Evolutionary conservation across 2,113 vertebrate genomes (phyloP).

Genomic region (Solea solea): DNA sequence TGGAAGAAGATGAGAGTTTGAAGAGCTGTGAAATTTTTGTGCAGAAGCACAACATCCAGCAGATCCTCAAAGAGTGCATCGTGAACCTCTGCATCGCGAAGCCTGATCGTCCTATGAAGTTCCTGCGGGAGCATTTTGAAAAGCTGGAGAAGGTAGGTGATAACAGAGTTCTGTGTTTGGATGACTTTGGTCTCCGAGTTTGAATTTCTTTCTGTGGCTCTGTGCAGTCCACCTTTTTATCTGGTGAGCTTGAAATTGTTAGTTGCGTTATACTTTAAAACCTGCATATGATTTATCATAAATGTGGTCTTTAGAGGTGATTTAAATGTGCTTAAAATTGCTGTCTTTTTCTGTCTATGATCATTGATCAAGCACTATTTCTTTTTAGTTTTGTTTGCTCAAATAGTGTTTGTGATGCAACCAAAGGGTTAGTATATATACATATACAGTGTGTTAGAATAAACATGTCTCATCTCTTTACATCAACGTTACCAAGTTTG

Average conservation of each 20-base stretch:
- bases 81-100: slow-evolving; percentile 95
- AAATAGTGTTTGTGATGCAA: too few relatives aligned
- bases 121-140: slow-evolving; percentile 96
- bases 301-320: background rate
- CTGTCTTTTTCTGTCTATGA: too few relatives aligned
- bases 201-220: slow-evolving; percentile 25
- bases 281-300: background rate
- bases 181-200: slow-evolving; percentile 4
- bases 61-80: slow-evolving; percentile 95
- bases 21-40: slow-evolving; percentile 95
- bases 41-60: slow-evolving; percentile 95
- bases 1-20: slow-evolving; percentile 94
- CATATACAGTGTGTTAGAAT: too few relatives aligned
- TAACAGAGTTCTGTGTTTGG: slow-evolving; percentile 20
- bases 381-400: too few relatives aligned
- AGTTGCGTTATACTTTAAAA: background rate
- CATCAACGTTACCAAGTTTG: too few relatives aligned
- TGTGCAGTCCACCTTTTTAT: slow-evolving; percentile 9
- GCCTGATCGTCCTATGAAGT: slow-evolving; percentile 95
- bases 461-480: too few relatives aligned
- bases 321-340: background rate
- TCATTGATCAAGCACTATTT: too few relatives aligned
- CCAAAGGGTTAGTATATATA: too few relatives aligned
- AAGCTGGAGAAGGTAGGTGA: slow-evolving; percentile 96
- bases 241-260: slow-evolving; percentile 6